Evolutionary conservation across 2,113 vertebrate genomes (phyloP).

Genomic region (Phycodurus eques): DNA sequence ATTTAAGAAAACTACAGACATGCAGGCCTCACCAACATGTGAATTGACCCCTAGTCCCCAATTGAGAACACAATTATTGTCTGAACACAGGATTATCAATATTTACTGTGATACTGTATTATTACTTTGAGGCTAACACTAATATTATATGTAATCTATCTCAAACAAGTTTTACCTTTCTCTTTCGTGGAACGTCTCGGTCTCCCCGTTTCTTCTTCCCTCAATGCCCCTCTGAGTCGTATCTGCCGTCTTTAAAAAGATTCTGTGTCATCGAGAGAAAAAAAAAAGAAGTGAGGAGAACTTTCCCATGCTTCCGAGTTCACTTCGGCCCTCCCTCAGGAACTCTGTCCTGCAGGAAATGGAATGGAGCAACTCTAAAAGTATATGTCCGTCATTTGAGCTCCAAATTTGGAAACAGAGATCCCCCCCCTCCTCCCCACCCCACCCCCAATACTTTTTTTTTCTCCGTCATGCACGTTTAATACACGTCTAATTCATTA

Average conservation of each 20-base stretch:
- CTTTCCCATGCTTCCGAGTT: slow-evolving; percentile 67
- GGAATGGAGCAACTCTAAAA: slow-evolving; percentile 57
- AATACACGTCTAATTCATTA: not conserved
- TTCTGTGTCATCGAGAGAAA: slow-evolving; percentile 47
- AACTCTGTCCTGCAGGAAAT: slow-evolving; percentile 70
- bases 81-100: not conserved
- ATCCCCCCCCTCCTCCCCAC: too few species aligned
- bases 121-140: not conserved
- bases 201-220: slow-evolving; percentile 20
- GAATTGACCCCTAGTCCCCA: not conserved
- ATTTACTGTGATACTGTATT: not conserved
- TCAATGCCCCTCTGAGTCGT: not conserved
- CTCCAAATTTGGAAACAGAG: not conserved
- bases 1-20: not conserved
- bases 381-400: not conserved
- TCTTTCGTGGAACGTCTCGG: slow-evolving; percentile 38
- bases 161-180: slow-evolving; percentile 51
- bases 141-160: not conserved
- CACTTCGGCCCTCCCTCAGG: slow-evolving; percentile 68
- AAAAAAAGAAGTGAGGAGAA: slow-evolving; percentile 57
- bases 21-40: too few species aligned
- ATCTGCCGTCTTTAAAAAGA: slow-evolving; percentile 40
- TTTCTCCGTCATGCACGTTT: not conserved
- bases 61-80: not conserved
- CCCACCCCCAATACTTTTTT: not conserved